These are phyloP conservation scores for Caenorhabditis afra DNA, from an alignment of 2,888 invertebrate species.

Conservation along the genomic window DNA sequence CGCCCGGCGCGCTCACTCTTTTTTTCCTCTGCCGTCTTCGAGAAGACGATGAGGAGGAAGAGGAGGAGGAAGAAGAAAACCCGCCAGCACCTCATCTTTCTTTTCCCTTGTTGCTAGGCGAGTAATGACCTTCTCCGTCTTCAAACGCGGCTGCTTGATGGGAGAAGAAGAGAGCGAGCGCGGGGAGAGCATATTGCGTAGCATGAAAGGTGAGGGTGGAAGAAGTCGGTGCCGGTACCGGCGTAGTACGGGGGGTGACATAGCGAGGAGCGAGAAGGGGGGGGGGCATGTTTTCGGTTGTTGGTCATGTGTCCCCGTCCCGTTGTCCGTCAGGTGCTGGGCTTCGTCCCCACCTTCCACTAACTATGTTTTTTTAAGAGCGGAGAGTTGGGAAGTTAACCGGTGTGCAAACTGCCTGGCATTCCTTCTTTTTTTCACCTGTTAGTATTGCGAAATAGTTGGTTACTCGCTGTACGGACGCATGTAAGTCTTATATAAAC, in stretches of 20 bases:
- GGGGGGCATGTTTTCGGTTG: not conserved
- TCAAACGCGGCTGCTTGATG: constrained; percentile 14
- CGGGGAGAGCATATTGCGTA: not conserved
- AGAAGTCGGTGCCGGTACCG: constrained; percentile 8
- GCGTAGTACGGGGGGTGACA: constrained; percentile 7
- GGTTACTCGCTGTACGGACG: constrained; percentile 44
- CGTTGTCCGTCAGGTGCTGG: constrained; percentile 47
- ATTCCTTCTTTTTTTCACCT: constrained; percentile 17
- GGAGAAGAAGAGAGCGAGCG: too few relatives aligned
- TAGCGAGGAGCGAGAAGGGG: too few relatives aligned
- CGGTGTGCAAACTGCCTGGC: constrained; percentile 29
- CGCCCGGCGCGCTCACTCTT: constrained; percentile 17
- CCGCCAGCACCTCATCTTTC: not conserved
- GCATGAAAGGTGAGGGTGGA: too few relatives aligned
- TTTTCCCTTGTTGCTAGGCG: constrained; percentile 29
- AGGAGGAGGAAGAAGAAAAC: not conserved
- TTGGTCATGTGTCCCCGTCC: not conserved
- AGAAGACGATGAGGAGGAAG: not conserved
- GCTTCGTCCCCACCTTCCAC: not conserved
- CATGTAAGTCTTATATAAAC: constrained; percentile 58
- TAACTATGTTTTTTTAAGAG: constrained; percentile 38
- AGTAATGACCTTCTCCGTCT: constrained; percentile 44
- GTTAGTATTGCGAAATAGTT: constrained; percentile 50
- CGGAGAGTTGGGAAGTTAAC: constrained; percentile 38
- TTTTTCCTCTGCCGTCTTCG: constrained; percentile 1